A percentile compares a stretch with the other conserved stretches of the same genome.
phyloP scores from a whole-genome alignment of 2,888 invertebrate species.

The Gymnoscelis rufifasciata region DNA sequence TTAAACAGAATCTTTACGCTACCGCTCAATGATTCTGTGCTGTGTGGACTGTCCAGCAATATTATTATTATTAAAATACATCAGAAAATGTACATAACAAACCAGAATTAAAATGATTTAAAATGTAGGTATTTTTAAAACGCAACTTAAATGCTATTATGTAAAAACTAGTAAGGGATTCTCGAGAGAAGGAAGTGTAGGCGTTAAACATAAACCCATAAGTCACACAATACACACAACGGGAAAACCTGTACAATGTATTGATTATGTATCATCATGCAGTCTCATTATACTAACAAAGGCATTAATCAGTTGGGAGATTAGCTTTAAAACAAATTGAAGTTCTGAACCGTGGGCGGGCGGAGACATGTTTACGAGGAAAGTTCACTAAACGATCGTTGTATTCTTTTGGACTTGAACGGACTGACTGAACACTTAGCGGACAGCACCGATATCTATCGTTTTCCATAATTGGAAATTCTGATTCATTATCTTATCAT shows the following conservation, averaged over 20 bases:
- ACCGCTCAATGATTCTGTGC: too few species aligned
- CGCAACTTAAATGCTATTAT: too few species aligned
- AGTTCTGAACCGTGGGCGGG: conserved; percentile 53
- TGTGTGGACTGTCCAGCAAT: too few species aligned
- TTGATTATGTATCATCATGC: conserved; percentile 58
- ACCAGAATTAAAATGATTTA: too few species aligned
- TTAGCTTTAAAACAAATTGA: conserved; percentile 70
- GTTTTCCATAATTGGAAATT: too few species aligned
- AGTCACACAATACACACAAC: conserved; percentile 14
- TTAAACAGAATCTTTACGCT: too few species aligned
- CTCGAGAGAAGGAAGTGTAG: conserved; percentile 27
- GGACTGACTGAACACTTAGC: conserved; percentile 10
- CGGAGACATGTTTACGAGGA: conserved; percentile 55
- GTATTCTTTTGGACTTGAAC: conserved; percentile 31
- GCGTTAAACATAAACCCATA: conserved; percentile 35
- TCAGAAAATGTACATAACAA: too few species aligned
- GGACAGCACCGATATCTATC: conserved; percentile 9
- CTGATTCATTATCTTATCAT: too few species aligned
- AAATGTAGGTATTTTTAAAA: too few species aligned
- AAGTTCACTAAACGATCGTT: conserved; percentile 38
- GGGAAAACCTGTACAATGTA: conserved; percentile 38
- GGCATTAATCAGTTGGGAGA: conserved; percentile 68
- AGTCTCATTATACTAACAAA: conserved; percentile 64
- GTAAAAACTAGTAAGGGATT: too few species aligned
- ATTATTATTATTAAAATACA: too few species aligned